Evolutionary conservation across 2,113 vertebrate species (phyloP).

Genomic region (Grus americana): DNA sequence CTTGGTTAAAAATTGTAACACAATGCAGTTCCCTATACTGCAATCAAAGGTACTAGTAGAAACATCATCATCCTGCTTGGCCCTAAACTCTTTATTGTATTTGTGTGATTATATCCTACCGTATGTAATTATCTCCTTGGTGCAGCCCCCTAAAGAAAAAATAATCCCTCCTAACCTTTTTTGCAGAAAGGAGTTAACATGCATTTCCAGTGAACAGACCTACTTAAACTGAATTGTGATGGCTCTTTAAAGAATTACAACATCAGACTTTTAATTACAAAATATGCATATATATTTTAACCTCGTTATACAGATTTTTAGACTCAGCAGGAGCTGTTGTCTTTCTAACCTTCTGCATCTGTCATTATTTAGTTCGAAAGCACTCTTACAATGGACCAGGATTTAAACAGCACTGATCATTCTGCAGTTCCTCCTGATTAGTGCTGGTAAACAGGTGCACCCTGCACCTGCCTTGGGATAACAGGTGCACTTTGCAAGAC

Average conservation of each 20-base stretch:
- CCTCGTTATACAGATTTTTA: not conserved
- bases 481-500: not conserved
- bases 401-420: not conserved
- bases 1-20: not conserved
- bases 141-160: not conserved
- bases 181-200: not conserved
- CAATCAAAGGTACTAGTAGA: not conserved
- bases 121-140: conserved; percentile 17
- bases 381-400: not conserved
- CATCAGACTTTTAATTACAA: not conserved
- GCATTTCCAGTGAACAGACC: not conserved
- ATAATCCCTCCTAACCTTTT: not conserved
- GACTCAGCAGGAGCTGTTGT: not conserved
- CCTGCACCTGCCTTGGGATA: not conserved
- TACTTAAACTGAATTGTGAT: not conserved
- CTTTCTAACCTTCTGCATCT: not conserved
- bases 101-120: not conserved
- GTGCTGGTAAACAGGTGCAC: not conserved
- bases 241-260: not conserved
- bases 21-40: not conserved
- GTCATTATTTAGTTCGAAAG: not conserved
- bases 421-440: not conserved
- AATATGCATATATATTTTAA: not conserved
- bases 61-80: not conserved
- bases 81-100: not conserved